Conservation (phyloP, 2,113 vertebrate species). For the Cyprinodon variegatus region DNA sequence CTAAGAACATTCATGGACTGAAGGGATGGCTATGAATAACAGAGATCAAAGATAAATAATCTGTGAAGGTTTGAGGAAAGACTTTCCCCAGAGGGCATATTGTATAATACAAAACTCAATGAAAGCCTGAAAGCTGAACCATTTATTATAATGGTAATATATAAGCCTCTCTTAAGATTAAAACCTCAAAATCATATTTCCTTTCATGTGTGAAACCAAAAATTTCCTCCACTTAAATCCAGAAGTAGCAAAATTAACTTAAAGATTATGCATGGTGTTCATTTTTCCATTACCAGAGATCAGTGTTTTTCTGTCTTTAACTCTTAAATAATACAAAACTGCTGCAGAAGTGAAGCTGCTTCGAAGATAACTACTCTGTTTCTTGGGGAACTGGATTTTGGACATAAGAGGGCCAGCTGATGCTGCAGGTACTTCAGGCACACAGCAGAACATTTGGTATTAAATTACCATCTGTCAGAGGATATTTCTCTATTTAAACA, state of each 20-base stretch:
- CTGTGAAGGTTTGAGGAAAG: neutral
- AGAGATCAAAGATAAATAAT: slow-evolving; percentile 35
- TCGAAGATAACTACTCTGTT: neutral
- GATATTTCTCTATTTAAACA: neutral
- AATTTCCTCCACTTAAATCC: neutral
- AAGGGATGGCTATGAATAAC: slow-evolving; percentile 45
- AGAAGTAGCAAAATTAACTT: neutral
- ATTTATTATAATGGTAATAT: neutral
- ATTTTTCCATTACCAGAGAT: neutral
- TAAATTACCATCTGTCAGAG: slow-evolving; percentile 29
- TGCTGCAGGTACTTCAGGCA: slow-evolving; percentile 23
- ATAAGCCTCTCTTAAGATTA: neutral
- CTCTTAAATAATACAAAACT: neutral
- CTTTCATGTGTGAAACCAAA: neutral
- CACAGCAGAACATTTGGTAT: slow-evolving; percentile 22
- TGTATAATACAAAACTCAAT: neutral
- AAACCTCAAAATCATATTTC: neutral
- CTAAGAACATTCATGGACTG: slow-evolving; percentile 54
- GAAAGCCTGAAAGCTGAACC: neutral
- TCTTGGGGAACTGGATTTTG: slow-evolving; percentile 6
- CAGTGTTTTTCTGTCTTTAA: neutral
- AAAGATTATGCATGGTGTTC: slow-evolving; percentile 3
- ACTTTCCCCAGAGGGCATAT: neutral
- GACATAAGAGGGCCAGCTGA: slow-evolving; percentile 5
- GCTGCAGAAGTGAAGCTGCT: slow-evolving; percentile 11